Evolutionary conservation across 2,113 vertebrate species (phyloP), one percentile per base, ranked within the genome.

Genomic region (Pelusios castaneus): DNA sequence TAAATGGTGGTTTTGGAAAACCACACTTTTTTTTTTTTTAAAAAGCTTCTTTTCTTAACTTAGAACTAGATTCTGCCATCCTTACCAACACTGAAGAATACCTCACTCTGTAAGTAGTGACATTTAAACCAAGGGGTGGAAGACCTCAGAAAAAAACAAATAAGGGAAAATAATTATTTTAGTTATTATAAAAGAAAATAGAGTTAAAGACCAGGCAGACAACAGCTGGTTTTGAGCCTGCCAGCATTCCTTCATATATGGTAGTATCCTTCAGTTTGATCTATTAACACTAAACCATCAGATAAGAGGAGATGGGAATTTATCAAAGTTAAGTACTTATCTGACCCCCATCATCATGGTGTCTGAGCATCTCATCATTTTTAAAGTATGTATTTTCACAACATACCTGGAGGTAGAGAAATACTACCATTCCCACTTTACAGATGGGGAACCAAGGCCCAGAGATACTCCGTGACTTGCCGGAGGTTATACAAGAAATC

Each of bases 11-110:
- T 10, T 25, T 81, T 51, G 55, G 51, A 47, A 43, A 75, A 45
- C 41, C 12, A 12, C 24, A 34, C 43, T 52, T 34, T 47, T 13
- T 38, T 75, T 49, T 52, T 56, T 29, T 49, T 29, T 27, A 58
- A 56, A 43, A 5, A 89, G 34, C 52, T 5, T 90, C 19, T 75
- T 45, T 84, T 84, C 73, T 86, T 82, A 84, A 10, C 12, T 21
- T 51, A 85, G 34, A 21, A 3, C 47, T 45, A 51, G 1, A 11
- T 95, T 93, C 80, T 93, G 52, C 29, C 38, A 79, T 55, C 41
- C 89, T 84, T 95, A 76, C 75, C 73, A 43, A 52, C 47, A 94
- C 85, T 58, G 78, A 94, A 90, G 52, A 80, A n/a, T 45, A 25
- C 80, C 83, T 91, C 82, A 77, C 29, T 95, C 82, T 91, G 77